Evolutionary conservation across 1,140 invertebrate genomes (phyloP), one percentile per base, ranked within the genome.

Genomic region (Homalodisca vitripennis): DNA sequence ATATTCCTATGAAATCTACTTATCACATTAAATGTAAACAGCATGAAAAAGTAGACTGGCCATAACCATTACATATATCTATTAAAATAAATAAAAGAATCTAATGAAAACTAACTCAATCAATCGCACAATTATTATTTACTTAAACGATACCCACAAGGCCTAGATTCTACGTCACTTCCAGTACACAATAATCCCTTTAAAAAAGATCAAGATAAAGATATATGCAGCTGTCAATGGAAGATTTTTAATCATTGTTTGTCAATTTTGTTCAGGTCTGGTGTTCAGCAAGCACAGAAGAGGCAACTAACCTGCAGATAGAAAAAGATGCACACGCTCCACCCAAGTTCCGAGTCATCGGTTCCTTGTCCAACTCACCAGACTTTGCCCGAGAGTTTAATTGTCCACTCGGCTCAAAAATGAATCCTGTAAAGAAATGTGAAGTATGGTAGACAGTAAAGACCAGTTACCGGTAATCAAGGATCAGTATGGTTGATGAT

Each of bases 351-450:
- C 80, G 95, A 65, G 95, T 98, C 0, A 92, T 94, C 72, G 96
- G 95, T 0, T 92, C 95, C 0, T 80, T 98, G 34, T 92, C 91
- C 1, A 98, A 98, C 79, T 84, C 95, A 63, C 83, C 84, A 55
- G 94, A 97, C 74, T 98, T 98, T 80, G 86, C 93, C 0, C 79
- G 86, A 51, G 89, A 92, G 69, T 98, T 96, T 78, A 85, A 90
- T 17, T 98, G 96, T 78, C 83, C 87, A 1, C 70, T 81, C 1
- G 89, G 87, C 10, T 87, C 89, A 0, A 86, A 84, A 66, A 97
- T 98, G 94, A 97, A 98, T 80, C 95, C 95, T 20, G 79, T 79
- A 32, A 84, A 93, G 3, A 98, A 97, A 79, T 98, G 95, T 78
- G 91, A 91, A 77, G 91, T 98, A 51, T 98, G 95, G 95, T 98